phyloP scores from a whole-genome alignment of 1,140 invertebrate species.

The Argopecten irradians region DNA sequence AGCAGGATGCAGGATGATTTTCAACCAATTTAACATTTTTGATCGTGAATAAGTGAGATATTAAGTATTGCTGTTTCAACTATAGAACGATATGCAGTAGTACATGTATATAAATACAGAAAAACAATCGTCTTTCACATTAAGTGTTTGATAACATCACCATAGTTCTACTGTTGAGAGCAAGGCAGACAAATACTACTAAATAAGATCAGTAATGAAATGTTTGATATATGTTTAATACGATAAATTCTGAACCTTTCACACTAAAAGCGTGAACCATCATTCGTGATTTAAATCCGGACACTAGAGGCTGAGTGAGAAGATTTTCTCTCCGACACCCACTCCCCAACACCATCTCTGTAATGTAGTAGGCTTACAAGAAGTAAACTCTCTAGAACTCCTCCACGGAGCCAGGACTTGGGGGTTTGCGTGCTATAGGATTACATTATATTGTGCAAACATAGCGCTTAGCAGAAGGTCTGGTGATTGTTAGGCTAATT shows the following conservation, averaged over 20 bases:
- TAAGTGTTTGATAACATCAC: no score
- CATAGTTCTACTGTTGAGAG: no score
- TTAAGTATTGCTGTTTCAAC: no score
- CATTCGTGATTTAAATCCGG: not conserved
- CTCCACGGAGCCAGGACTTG: not conserved
- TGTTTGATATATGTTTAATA: not conserved
- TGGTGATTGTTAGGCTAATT: slow-evolving; percentile 3
- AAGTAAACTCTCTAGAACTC: not conserved
- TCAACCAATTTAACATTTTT: no score
- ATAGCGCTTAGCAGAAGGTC: slow-evolving; percentile 14
- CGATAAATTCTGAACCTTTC: not conserved
- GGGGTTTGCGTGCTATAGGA: slow-evolving; percentile 6
- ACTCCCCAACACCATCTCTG: not conserved
- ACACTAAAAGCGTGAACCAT: not conserved
- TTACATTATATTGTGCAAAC: slow-evolving; percentile 23
- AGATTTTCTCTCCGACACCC: not conserved
- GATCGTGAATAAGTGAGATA: no score
- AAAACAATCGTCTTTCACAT: no score
- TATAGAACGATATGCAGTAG: no score
- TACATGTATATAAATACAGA: no score
- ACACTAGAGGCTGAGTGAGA: not conserved
- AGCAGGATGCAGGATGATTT: no score
- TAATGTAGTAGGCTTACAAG: not conserved
- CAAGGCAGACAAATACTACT: not conserved
- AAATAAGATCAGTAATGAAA: not conserved